phyloP scores from a whole-genome alignment of 2,888 invertebrate species.

The Tuberolachnus salignus region DNA sequence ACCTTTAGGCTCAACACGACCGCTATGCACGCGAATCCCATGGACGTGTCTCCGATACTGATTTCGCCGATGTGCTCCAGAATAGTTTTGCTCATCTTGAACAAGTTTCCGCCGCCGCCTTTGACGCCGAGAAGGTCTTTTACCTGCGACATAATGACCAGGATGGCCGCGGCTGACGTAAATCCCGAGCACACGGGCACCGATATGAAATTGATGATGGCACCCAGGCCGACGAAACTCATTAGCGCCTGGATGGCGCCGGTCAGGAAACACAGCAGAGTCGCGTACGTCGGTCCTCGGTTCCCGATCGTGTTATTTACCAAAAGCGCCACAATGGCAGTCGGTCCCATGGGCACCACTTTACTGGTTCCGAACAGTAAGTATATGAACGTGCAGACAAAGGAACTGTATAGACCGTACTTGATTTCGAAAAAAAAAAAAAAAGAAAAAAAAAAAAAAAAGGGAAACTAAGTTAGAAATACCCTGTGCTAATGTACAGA shows the following conservation, averaged over 20 bases:
- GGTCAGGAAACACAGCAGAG: constrained; percentile 75
- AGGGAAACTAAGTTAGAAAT: not conserved
- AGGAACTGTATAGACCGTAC: constrained; percentile 91
- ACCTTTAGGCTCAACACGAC: constrained; percentile 74
- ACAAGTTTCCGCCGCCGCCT: constrained; percentile 77
- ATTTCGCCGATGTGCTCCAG: constrained; percentile 71
- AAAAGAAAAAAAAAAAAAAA: not conserved
- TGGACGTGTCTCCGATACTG: constrained; percentile 74
- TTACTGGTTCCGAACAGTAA: constrained; percentile 89
- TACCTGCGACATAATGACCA: constrained; percentile 84
- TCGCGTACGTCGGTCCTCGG: constrained; percentile 71
- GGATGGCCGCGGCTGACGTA: constrained; percentile 86
- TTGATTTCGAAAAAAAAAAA: constrained; percentile 63
- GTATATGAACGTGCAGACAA: constrained; percentile 88
- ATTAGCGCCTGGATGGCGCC: constrained; percentile 79
- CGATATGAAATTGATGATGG: constrained; percentile 86
- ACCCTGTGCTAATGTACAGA: too few species aligned
- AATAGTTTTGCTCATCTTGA: constrained; percentile 78
- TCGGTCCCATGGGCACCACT: constrained; percentile 90
- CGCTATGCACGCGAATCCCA: constrained; percentile 77
- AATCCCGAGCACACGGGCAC: constrained; percentile 88
- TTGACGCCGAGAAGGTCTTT: constrained; percentile 79
- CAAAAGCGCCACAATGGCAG: constrained; percentile 86
- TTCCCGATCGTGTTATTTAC: constrained; percentile 77
- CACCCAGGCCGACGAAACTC: constrained; percentile 82